phyloP scores from a whole-genome alignment of 2,888 invertebrate species.

The Euzetes globulus region DNA sequence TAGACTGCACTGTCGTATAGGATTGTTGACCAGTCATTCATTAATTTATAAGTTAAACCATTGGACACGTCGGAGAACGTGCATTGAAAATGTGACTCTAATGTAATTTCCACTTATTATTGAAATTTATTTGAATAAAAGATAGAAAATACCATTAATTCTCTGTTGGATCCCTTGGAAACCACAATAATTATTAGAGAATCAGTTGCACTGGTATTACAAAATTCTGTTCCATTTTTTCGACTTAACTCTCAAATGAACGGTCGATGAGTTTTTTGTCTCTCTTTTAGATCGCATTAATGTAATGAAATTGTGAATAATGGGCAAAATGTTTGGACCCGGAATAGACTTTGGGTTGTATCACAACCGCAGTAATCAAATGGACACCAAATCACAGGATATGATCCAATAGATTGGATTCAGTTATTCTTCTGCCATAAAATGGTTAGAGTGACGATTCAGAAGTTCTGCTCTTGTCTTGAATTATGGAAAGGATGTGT shows the following conservation, averaged over 20 bases:
- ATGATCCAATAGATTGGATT: no score
- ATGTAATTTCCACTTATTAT: background rate
- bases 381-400: no score
- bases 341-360: no score
- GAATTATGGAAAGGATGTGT: conserved; percentile 36
- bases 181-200: background rate
- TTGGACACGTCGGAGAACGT: conserved; percentile 5
- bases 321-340: no score
- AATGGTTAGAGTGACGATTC: conserved; percentile 9
- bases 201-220: background rate
- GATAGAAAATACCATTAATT: background rate
- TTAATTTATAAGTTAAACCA: background rate
- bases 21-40: background rate
- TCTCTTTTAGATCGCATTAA: background rate
- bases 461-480: conserved; percentile 32
- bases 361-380: no score
- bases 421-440: background rate
- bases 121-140: background rate
- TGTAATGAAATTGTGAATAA: no score
- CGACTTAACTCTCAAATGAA: background rate
- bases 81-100: background rate
- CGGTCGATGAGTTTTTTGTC: background rate
- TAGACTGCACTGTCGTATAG: background rate
- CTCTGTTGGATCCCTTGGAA: background rate
- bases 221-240: background rate